Conservation (phyloP, 2,797 vertebrate species). For the Melopsittacus undulatus region DNA sequence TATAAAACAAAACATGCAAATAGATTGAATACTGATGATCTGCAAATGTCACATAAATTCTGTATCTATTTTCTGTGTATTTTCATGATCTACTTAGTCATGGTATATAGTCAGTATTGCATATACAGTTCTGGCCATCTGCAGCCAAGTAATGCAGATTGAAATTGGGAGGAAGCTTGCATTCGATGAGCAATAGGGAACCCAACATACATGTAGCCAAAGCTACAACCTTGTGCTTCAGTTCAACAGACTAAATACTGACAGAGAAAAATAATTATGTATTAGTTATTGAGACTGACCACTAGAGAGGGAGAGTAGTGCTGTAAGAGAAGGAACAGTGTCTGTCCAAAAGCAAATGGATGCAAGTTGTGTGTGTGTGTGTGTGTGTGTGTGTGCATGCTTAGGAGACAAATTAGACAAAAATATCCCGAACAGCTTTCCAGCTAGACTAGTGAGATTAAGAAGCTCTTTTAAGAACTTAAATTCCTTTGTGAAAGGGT, state of each 20-base stretch:
- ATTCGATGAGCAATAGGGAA: background rate
- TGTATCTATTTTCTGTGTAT: background rate
- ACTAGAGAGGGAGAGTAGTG: background rate
- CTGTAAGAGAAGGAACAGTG: background rate
- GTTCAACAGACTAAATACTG: background rate
- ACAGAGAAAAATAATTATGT: background rate
- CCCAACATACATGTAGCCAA: background rate
- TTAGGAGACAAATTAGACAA: background rate
- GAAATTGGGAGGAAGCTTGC: background rate
- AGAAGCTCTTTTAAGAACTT: background rate
- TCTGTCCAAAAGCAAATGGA: background rate
- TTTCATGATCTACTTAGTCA: background rate
- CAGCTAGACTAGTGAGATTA: background rate
- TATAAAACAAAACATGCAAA: background rate
- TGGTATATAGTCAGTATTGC: background rate
- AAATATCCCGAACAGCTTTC: background rate
- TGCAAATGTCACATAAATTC: background rate
- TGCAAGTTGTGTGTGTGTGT: accelerated
- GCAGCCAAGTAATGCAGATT: background rate
- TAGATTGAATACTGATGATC: background rate
- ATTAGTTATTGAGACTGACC: background rate
- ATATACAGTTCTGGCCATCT: background rate
- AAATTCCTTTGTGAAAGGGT: accelerated
- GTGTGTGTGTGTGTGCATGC: background rate
- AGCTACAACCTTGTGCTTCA: background rate